Percentiles rank a stretch among this genome's conserved stretches.
These are phyloP conservation scores for Drosophila subquinaria DNA, from an alignment of 2,888 invertebrate species.

Conservation along the genomic window DNA sequence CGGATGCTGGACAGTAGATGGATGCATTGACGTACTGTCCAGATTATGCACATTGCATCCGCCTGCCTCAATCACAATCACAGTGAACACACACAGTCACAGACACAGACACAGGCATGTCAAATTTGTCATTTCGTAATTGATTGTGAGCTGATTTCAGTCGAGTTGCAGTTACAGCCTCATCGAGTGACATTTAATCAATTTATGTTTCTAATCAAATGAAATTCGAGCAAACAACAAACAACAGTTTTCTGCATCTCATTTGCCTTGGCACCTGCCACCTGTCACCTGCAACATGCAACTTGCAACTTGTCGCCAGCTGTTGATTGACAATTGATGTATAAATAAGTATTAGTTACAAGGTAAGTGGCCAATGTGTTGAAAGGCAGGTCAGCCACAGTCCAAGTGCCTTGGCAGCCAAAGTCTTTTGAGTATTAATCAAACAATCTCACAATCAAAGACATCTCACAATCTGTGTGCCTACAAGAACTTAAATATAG, in stretches of 20 bases:
- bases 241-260: constrained; percentile 17
- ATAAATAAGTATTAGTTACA: constrained; percentile 62
- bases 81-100: constrained; percentile 12
- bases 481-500: constrained; percentile 62
- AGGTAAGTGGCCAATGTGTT: constrained; percentile 64
- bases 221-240: background rate
- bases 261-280: constrained; percentile 44
- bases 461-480: constrained; percentile 21
- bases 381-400: constrained; percentile 65
- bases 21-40: constrained; percentile 65
- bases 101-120: constrained; percentile 39
- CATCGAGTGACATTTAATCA: constrained; percentile 72
- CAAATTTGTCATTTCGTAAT: constrained; percentile 76
- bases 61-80: constrained; percentile 22
- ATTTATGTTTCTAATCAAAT: constrained; percentile 62
- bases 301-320: constrained; percentile 17
- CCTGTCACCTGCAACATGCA: background rate
- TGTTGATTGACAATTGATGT: constrained; percentile 25
- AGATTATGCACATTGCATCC: constrained; percentile 70
- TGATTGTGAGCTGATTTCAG: constrained; percentile 69
- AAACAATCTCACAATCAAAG: constrained; percentile 13
- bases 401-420: constrained; percentile 58
- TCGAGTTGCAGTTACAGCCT: constrained; percentile 14
- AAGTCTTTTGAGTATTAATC: constrained; percentile 23
- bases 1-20: constrained; percentile 23